Evolutionary conservation across 2,888 invertebrate genomes (phyloP).

Genomic region (Eulithis prunata): DNA sequence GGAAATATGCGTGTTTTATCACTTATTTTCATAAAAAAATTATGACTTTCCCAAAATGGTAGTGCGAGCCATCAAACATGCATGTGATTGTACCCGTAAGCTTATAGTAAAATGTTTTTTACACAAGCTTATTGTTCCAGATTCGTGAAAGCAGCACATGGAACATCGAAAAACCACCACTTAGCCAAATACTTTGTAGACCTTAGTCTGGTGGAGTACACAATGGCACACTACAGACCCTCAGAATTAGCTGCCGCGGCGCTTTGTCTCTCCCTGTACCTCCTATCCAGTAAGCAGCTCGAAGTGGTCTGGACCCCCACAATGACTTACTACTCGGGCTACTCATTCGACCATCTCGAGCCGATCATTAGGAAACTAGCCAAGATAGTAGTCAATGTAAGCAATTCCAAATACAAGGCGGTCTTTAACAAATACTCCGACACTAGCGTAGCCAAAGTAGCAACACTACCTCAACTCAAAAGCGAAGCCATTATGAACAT

Average conservation of each 20-base stretch:
- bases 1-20: too few species aligned
- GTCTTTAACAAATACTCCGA: slow-evolving; percentile 87
- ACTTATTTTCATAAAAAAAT: too few species aligned
- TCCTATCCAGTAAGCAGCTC: slow-evolving; percentile 80
- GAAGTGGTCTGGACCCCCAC: slow-evolving; percentile 89
- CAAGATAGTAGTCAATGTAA: slow-evolving; percentile 86
- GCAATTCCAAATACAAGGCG: slow-evolving; percentile 88
- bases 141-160: slow-evolving; percentile 85
- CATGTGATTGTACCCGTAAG: too few species aligned
- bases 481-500: slow-evolving; percentile 66
- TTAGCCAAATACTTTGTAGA: slow-evolving; percentile 97
- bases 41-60: too few species aligned
- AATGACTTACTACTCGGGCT: slow-evolving; percentile 90
- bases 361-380: slow-evolving; percentile 89
- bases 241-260: slow-evolving; percentile 94
- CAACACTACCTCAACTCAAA: slow-evolving; percentile 86
- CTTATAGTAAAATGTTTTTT: too few species aligned
- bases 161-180: slow-evolving; percentile 87
- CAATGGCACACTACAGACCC: slow-evolving; percentile 90
- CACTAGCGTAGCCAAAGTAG: slow-evolving; percentile 85
- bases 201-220: slow-evolving; percentile 91
- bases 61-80: too few species aligned
- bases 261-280: slow-evolving; percentile 87
- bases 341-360: slow-evolving; percentile 87
- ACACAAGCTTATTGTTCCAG: slow-evolving; percentile 60